A percentile compares a stretch with the other conserved stretches of the same genome.
Conservation (phyloP, 2,888 invertebrate species). For the Ormyrus labotus region DNA sequence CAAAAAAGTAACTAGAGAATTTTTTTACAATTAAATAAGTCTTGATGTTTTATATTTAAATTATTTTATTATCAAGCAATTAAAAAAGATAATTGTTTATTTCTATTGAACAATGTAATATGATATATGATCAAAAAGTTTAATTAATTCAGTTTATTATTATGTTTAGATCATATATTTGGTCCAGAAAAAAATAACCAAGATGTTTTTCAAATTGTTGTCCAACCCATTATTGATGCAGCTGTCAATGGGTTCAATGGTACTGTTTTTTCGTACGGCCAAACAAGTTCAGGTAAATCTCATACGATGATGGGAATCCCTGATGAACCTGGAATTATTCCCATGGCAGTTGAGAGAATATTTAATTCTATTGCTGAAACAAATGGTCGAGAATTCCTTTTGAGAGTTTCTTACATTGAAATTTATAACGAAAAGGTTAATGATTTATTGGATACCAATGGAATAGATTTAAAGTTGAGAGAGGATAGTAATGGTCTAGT, state of each 20-base stretch:
- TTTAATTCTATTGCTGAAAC: constrained; percentile 96
- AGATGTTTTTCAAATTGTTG: constrained; percentile 82
- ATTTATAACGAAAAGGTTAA: constrained; percentile 91
- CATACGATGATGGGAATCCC: constrained; percentile 95
- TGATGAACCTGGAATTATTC: constrained; percentile 86
- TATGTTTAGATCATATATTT: constrained; percentile 84
- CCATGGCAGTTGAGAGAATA: constrained; percentile 86
- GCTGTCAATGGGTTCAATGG: constrained; percentile 98
- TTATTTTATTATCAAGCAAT: background rate
- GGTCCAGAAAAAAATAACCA: constrained; percentile 79
- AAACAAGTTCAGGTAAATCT: constrained; percentile 98
- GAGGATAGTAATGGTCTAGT: constrained; percentile 81
- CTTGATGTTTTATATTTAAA: background rate
- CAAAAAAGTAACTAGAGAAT: too few species aligned
- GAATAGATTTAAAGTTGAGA: constrained; percentile 81
- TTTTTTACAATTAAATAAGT: background rate
- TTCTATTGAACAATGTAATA: constrained; percentile 4
- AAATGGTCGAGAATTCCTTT: constrained; percentile 84
- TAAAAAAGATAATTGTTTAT: background rate
- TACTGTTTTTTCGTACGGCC: constrained; percentile 92
- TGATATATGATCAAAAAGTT: background rate
- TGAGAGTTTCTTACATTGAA: constrained; percentile 90
- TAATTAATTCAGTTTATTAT: constrained; percentile 49
- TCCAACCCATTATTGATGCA: constrained; percentile 95
- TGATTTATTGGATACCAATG: constrained; percentile 84